phyloP scores from a whole-genome alignment of 2,797 vertebrate genomes.

The Anniella stebbinsi region DNA sequence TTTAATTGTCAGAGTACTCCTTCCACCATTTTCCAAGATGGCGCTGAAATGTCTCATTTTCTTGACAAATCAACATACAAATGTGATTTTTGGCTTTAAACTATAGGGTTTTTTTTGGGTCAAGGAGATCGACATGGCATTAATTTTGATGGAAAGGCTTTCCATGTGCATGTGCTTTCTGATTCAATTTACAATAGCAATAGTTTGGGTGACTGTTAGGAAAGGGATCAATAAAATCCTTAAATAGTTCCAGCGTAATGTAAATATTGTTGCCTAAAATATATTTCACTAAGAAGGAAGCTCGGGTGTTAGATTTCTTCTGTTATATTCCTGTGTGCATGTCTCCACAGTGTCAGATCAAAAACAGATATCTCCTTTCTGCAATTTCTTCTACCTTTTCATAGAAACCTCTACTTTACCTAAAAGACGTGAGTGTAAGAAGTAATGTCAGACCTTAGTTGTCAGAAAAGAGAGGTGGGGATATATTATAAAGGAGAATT shows the following conservation, averaged over 20 bases:
- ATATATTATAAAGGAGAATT: neutral
- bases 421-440: neutral
- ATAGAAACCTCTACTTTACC: neutral
- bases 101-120: too few relatives aligned
- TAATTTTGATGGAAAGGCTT: too few relatives aligned
- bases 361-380: neutral
- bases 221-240: neutral
- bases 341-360: too few relatives aligned
- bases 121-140: too few relatives aligned
- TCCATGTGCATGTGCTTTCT: slow-evolving; percentile 1
- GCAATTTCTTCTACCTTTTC: neutral
- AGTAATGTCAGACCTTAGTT: neutral
- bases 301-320: neutral
- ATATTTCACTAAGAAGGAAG: slow-evolving; percentile 4
- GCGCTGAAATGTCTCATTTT: too few relatives aligned
- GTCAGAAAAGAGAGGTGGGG: slow-evolving; percentile 20
- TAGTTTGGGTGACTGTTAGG: neutral
- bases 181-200: neutral
- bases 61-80: too few relatives aligned
- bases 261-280: neutral
- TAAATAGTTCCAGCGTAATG: neutral
- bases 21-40: too few relatives aligned
- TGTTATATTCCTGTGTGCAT: neutral
- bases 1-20: too few relatives aligned
- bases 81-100: too few relatives aligned